Conservation (phyloP, 2,113 vertebrate genomes). For the Lepidothrix coronata region DNA sequence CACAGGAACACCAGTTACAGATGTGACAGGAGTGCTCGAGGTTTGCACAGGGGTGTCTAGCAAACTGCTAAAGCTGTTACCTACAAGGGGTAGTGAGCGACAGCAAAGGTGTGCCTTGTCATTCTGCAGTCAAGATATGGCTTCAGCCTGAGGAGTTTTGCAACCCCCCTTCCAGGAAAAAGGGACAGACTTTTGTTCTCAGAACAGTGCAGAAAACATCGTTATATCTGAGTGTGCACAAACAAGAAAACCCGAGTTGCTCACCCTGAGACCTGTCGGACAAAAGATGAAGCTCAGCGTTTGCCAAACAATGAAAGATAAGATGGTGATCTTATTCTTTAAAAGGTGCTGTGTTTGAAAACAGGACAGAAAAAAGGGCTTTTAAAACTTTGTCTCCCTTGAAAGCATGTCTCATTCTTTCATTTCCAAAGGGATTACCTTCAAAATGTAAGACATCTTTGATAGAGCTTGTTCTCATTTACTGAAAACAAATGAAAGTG, state of each 20-base stretch:
- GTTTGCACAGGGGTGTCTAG: not conserved
- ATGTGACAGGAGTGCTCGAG: not conserved
- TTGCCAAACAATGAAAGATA: not conserved
- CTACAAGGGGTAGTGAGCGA: not conserved
- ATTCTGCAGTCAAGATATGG: not conserved
- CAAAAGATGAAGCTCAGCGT: not conserved
- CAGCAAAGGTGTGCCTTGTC: not conserved
- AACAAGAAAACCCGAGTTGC: not conserved
- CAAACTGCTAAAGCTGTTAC: not conserved
- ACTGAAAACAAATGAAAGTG: conserved; percentile 36
- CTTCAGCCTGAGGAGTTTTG: not conserved
- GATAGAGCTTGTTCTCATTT: conserved; percentile 43
- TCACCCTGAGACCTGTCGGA: not conserved
- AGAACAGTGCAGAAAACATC: not conserved
- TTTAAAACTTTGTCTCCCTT: conserved; percentile 5
- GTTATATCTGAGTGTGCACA: not conserved
- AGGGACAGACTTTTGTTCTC: not conserved
- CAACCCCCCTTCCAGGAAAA: not conserved
- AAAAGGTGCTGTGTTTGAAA: not conserved
- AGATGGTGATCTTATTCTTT: not conserved
- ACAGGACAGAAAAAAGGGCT: not conserved
- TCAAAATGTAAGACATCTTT: conserved; percentile 33
- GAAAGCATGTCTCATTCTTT: not conserved
- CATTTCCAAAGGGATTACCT: conserved; percentile 19
- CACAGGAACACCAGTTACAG: not conserved